phyloP scores from a whole-genome alignment of 2,113 vertebrate genomes.

The Elachura formosa region DNA sequence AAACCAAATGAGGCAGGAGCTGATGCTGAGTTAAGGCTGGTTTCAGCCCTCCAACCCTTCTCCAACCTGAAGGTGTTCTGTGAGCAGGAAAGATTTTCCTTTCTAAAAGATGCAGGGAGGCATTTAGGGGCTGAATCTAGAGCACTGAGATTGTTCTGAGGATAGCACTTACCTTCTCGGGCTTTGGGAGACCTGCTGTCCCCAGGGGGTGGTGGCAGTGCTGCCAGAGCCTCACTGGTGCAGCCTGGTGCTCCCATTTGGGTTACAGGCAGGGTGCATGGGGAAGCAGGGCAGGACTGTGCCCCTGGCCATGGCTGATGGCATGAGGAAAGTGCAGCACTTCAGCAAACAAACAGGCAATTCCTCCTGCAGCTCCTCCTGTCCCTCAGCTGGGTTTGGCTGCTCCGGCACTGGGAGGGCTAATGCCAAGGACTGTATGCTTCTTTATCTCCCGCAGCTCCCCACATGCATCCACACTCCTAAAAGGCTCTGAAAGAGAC shows the following conservation, averaged over 20 bases:
- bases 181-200: not conserved
- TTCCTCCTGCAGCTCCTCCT: not conserved
- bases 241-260: not conserved
- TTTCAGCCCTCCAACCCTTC: not conserved
- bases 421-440: not conserved
- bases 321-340: not conserved
- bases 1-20: not conserved
- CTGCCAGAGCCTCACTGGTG: not conserved
- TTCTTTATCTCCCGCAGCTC: not conserved
- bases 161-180: not conserved
- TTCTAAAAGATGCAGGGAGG: not conserved
- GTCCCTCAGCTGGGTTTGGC: not conserved
- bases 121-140: not conserved
- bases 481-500: not conserved
- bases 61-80: not conserved
- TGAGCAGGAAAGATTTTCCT: not conserved
- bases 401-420: rapidly evolving
- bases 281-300: not conserved
- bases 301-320: not conserved
- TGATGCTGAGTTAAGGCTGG: not conserved
- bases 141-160: not conserved
- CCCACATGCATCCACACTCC: not conserved
- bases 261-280: not conserved
- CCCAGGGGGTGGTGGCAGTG: not conserved
- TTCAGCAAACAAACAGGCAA: not conserved